Evolutionary conservation across 2,888 invertebrate species (phyloP).

Genomic region (Archips xylosteana): DNA sequence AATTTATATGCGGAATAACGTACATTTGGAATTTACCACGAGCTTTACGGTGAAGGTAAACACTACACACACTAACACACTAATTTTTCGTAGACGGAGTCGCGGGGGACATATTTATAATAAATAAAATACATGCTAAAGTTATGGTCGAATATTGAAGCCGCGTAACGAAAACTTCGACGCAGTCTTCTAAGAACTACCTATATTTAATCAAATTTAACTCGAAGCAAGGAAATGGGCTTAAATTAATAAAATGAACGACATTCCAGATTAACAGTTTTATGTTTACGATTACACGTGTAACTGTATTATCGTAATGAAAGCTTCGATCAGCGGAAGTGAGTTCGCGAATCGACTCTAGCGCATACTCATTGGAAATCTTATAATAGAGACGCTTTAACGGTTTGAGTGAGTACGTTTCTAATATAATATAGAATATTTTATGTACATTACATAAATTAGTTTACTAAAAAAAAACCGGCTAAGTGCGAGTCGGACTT

Average conservation of each 20-base stretch:
- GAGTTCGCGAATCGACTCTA: conserved; percentile 17
- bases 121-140: not conserved
- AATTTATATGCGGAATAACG: too few relatives aligned
- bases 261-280: conserved; percentile 32
- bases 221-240: conserved; percentile 18
- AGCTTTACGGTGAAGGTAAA: too few relatives aligned
- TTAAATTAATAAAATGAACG: conserved; percentile 25
- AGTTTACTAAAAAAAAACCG: too few relatives aligned
- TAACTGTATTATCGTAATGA: conserved; percentile 32
- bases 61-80: too few relatives aligned
- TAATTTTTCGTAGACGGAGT: too few relatives aligned
- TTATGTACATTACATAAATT: too few relatives aligned
- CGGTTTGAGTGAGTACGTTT: too few relatives aligned
- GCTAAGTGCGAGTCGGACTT: too few relatives aligned
- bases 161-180: not conserved
- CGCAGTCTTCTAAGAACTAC: not conserved
- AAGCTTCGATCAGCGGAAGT: conserved; percentile 32
- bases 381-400: not conserved
- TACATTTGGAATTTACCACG: too few relatives aligned
- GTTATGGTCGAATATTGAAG: not conserved
- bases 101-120: too few relatives aligned
- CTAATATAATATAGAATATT: too few relatives aligned
- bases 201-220: not conserved
- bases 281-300: conserved; percentile 33
- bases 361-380: not conserved